Evolutionary conservation across 2,113 vertebrate genomes (phyloP), one percentile per base, ranked within the genome.

Genomic region (Strix aluco): DNA sequence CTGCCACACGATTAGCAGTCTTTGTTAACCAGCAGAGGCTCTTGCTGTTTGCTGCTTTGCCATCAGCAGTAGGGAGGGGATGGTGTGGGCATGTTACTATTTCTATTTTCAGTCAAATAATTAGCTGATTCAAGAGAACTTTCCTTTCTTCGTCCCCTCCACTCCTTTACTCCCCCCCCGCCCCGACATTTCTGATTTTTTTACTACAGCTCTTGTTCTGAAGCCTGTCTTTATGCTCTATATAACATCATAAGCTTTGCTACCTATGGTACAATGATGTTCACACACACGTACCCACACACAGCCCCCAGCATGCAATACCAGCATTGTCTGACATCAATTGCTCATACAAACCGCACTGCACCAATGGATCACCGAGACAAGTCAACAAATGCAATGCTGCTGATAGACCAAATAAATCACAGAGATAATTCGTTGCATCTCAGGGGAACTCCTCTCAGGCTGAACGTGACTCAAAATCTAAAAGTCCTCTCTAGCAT

Each of bases 191-290:
- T n/a, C 12, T 55, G 4, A 6, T 13, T 47, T 46, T 54, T 59
- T 40, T 11, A 73, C 10, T 27, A 4, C 17, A 30, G 4, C 15
- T 59, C 4, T 34, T 49, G 1, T 16, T 49, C 47, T 62, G 67
- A 73, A 81, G 22, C 27, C 62, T 55, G 8, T 55, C 59, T 90
- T 77, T 49, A 40, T 0, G 0, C 17, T 79, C 40, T 42, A 2
- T 26, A 9, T 34, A 27, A 17, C 16, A 20, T 3, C 13, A 3
- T 10, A 40, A 51, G 32, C 9, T 42, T 40, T 67, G 32, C 51
- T 58, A 14, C 36, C 11, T 12, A 5, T 0, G 0, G 47, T 51
- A n/a, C 40, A 27, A 11, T 17, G 34, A 21, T 11, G 18, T 11
- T 62, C 59, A 67, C 25, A 18, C 2, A 21, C 22, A 38, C 2